Evolutionary conservation across 23 tunicate species (phyloP).

Genomic region (Clavelina lepadiformis): DNA sequence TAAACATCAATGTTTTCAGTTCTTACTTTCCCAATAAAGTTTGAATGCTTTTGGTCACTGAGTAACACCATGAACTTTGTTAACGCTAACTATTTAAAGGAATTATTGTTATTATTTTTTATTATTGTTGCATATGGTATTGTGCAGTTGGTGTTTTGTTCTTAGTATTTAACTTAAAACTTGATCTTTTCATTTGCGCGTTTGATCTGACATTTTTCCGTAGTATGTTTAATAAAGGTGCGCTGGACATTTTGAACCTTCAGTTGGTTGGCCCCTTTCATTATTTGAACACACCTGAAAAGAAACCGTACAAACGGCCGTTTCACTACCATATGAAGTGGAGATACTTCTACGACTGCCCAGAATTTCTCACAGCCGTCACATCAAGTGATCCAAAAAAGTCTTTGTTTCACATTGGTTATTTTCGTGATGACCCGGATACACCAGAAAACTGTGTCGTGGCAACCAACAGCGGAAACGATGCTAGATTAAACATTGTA

Average conservation of each 20-base stretch:
- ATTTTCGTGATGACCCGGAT: conserved; percentile 64
- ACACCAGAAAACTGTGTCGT: conserved; percentile 26
- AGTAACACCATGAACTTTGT: too few species aligned
- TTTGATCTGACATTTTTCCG: not conserved
- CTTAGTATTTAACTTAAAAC: not conserved
- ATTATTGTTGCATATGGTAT: too few species aligned
- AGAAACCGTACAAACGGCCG: conserved; percentile 14
- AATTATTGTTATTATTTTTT: too few species aligned
- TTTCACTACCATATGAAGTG: conserved; percentile 52
- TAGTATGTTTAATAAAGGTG: too few species aligned
- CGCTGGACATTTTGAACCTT: conserved; percentile 23
- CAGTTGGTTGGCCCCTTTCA: conserved; percentile 80
- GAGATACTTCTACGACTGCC: conserved; percentile 78
- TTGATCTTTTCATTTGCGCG: too few species aligned
- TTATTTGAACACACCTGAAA: conserved; percentile 5
- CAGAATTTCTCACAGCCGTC: conserved; percentile 66
- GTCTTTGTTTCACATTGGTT: conserved; percentile 49
- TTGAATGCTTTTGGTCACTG: too few species aligned
- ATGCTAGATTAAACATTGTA: conserved; percentile 9
- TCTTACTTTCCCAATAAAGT: too few species aligned
- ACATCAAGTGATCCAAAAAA: conserved; percentile 12
- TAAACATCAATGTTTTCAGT: too few species aligned
- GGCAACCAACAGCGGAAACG: conserved; percentile 35
- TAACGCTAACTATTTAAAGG: too few species aligned
- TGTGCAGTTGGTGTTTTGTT: too few species aligned